Conservation (phyloP, 2,888 invertebrate genomes). For the Laothoe populi region DNA sequence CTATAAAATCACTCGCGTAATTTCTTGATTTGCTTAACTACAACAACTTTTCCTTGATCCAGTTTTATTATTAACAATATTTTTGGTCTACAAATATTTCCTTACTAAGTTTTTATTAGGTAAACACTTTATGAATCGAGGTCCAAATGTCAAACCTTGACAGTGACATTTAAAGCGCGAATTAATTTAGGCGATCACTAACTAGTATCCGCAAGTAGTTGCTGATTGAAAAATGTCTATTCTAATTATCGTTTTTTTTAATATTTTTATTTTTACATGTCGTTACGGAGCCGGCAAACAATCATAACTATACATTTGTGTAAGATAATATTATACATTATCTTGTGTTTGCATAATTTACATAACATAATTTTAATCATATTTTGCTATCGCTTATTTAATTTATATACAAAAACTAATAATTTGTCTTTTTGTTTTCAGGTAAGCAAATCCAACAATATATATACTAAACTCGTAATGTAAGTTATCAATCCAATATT, state of each 20-base stretch:
- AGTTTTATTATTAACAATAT: not conserved
- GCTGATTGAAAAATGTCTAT: not conserved
- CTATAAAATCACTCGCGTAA: not conserved
- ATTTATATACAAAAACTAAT: not conserved
- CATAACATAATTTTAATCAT: too few species aligned
- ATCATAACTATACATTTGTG: not conserved
- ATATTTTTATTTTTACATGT: not conserved
- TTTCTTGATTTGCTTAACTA: not conserved
- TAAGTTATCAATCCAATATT: not conserved
- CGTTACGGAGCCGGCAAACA: not conserved
- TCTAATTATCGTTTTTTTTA: not conserved
- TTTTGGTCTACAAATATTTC: not conserved
- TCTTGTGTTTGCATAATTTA: too few species aligned
- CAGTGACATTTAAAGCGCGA: slow-evolving; percentile 2
- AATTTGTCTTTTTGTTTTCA: not conserved
- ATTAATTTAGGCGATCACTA: not conserved
- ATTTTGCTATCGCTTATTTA: not conserved
- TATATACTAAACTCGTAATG: too few species aligned
- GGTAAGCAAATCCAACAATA: not conserved
- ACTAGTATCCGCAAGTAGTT: not conserved
- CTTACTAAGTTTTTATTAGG: not conserved
- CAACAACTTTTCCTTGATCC: not conserved
- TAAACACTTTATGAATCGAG: not conserved
- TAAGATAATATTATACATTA: too few species aligned
- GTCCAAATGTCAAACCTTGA: not conserved